Conservation (phyloP, 2,113 vertebrate genomes). For the Leptocoma aspasia region DNA sequence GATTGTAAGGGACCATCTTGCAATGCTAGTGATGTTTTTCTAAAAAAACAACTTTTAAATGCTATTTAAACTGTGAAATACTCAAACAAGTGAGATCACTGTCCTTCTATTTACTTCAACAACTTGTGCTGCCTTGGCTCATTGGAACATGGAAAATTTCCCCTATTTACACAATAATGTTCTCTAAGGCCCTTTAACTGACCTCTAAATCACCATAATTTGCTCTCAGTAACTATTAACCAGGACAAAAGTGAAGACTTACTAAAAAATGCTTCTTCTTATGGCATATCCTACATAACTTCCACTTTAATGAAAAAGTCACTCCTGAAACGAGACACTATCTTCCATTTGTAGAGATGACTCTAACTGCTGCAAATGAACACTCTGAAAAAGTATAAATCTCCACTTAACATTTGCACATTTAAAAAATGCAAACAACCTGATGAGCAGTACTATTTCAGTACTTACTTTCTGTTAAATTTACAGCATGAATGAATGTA, state of each 20-base stretch:
- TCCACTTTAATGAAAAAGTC: background rate
- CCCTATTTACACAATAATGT: background rate
- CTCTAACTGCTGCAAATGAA: background rate
- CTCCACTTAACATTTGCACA: background rate
- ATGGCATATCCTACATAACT: background rate
- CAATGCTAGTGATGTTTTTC: background rate
- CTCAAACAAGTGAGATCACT: background rate
- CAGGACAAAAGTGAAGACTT: background rate
- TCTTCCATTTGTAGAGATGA: background rate
- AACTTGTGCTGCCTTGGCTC: background rate
- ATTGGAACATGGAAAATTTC: conserved; percentile 4
- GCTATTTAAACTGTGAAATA: background rate
- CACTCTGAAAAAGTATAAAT: background rate
- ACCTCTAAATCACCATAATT: conserved; percentile 19
- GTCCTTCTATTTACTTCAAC: background rate
- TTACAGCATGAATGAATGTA: background rate
- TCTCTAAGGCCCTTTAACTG: background rate
- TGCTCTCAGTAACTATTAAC: background rate
- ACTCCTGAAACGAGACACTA: background rate
- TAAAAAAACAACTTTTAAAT: background rate
- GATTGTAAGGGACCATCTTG: no score
- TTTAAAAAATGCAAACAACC: background rate
- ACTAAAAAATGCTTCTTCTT: background rate
- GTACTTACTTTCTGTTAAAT: background rate
- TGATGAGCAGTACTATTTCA: background rate